Percentiles rank a stretch among this genome's conserved stretches.
phyloP scores from a whole-genome alignment of 2,113 vertebrate genomes.

The Neodontobutis hainanensis region DNA sequence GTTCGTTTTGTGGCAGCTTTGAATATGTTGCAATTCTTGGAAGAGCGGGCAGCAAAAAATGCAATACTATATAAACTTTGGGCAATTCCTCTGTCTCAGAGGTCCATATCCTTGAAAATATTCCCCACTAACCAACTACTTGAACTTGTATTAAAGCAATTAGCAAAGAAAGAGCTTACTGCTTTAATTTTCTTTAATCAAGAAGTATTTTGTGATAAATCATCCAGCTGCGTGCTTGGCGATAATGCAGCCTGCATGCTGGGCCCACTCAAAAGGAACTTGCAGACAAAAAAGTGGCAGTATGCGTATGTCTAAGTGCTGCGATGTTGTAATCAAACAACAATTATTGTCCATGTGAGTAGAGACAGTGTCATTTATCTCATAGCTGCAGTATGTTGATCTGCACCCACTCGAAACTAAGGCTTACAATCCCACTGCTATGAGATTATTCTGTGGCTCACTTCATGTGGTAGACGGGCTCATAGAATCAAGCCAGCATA shows the following conservation, averaged over 20 bases:
- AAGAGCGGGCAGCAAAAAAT: slow-evolving; percentile 10
- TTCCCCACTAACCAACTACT: slow-evolving; percentile 61
- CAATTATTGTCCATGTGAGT: slow-evolving; percentile 23
- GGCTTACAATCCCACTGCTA: slow-evolving; percentile 32
- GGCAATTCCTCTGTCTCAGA: slow-evolving; percentile 34
- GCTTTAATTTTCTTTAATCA: slow-evolving; percentile 78
- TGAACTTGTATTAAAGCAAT: slow-evolving; percentile 77
- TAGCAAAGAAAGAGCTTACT: slow-evolving; percentile 65
- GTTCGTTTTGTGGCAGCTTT: not conserved
- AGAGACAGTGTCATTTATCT: slow-evolving; percentile 35
- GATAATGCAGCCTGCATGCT: slow-evolving; percentile 50
- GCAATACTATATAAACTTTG: slow-evolving; percentile 29
- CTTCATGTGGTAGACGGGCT: slow-evolving; percentile 12
- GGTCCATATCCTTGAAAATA: slow-evolving; percentile 61
- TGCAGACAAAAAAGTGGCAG: slow-evolving; percentile 60
- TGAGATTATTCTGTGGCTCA: slow-evolving; percentile 24
- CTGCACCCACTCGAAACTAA: slow-evolving; percentile 45
- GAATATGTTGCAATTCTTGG: not conserved
- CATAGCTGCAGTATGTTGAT: slow-evolving; percentile 27
- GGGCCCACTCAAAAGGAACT: slow-evolving; percentile 35
- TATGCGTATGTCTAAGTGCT: slow-evolving; percentile 55
- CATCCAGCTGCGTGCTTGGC: slow-evolving; percentile 66
- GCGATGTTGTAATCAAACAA: slow-evolving; percentile 50
- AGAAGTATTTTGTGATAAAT: slow-evolving; percentile 75
- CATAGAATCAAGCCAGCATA: slow-evolving; percentile 33